A percentile compares a stretch with the other conserved stretches of the same genome.
phyloP scores from a whole-genome alignment of 1,140 invertebrate genomes.

The Cataglyphis hispanica region DNA sequence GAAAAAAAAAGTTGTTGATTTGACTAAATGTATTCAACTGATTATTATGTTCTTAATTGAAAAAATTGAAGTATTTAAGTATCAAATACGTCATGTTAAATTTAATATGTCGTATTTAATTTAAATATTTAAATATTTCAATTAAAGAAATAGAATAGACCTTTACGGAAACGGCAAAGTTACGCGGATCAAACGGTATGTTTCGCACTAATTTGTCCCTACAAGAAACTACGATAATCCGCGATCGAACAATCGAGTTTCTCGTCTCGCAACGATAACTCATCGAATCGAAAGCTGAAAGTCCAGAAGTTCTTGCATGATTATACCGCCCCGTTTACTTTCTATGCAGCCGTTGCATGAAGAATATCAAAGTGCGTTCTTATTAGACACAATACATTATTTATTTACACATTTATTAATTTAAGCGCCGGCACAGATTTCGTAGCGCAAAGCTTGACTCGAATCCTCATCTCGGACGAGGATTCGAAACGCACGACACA shows the following conservation, averaged over 20 bases:
- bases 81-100: no score
- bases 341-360: neutral
- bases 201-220: neutral
- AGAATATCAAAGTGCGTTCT: neutral
- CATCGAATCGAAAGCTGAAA: slow-evolving; percentile 7
- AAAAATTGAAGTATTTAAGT: no score
- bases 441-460: neutral
- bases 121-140: no score
- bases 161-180: neutral
- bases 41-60: no score
- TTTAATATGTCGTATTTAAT: no score
- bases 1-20: no score
- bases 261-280: slow-evolving; percentile 31
- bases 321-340: neutral
- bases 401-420: neutral
- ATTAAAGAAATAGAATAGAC: no score
- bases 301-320: neutral
- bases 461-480: neutral
- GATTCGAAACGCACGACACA: slow-evolving; percentile 14
- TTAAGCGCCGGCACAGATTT: neutral
- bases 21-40: no score
- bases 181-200: neutral
- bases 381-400: neutral
- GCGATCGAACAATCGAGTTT: slow-evolving; percentile 18
- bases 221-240: neutral